Percentiles rank a stretch among this genome's conserved stretches.
Evolutionary conservation across 2,888 invertebrate species (phyloP).

Genomic region (Hoplodrina blanda): DNA sequence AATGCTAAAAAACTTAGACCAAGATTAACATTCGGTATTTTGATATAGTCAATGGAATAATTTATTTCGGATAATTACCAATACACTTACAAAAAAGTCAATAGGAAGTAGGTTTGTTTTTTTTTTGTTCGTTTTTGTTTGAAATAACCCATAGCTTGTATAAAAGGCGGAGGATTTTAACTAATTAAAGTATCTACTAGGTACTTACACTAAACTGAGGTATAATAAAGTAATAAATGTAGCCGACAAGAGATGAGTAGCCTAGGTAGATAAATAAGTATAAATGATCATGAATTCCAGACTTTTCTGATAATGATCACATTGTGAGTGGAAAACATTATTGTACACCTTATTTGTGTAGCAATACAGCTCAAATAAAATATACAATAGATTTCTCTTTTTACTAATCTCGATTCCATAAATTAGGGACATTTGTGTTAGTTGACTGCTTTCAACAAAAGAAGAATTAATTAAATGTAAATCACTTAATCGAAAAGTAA

Average conservation of each 20-base stretch:
- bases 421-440: background rate
- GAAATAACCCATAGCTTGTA: background rate
- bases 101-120: background rate
- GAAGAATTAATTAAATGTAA: too few species aligned
- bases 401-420: background rate
- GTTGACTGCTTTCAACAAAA: too few species aligned
- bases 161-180: conserved; percentile 33
- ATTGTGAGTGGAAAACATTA: conserved; percentile 1
- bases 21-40: too few species aligned
- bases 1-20: too few species aligned
- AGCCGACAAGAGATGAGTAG: too few species aligned
- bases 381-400: background rate
- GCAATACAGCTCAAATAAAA: background rate
- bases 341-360: background rate
- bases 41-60: too few species aligned
- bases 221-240: too few species aligned
- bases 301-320: background rate
- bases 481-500: too few species aligned
- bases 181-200: too few species aligned
- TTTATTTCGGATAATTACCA: too few species aligned
- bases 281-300: background rate
- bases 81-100: background rate
- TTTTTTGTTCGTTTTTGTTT: conserved; percentile 3
- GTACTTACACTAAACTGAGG: too few species aligned
- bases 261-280: background rate